Percentiles rank a stretch among this genome's conserved stretches.
Evolutionary conservation across 2,113 vertebrate species (phyloP).

Genomic region (Ranitomeya variabilis): DNA sequence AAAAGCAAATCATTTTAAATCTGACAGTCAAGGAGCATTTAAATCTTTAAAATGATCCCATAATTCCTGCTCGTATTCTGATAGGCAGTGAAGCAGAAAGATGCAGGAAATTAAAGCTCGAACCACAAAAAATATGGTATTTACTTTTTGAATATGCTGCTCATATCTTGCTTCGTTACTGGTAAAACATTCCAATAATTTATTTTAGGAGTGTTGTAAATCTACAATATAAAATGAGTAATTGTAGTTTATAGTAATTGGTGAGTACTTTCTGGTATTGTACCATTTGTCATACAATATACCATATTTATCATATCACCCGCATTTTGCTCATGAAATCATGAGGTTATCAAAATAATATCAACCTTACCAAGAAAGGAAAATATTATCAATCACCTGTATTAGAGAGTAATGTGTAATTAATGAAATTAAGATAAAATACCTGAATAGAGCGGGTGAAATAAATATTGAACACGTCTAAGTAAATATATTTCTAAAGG

Average conservation of each 20-base stretch:
- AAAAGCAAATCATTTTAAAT: conserved; percentile 84
- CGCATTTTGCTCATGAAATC: neutral
- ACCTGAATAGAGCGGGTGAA: neutral
- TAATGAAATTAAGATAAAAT: neutral
- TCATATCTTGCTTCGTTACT: conserved; percentile 5
- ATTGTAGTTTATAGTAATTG: neutral
- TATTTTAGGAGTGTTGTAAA: conserved; percentile 2
- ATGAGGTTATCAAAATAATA: neutral
- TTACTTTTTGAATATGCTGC: conserved; percentile 3
- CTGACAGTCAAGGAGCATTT: conserved; percentile 85
- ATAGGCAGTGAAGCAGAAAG: conserved; percentile 72
- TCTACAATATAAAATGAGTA: neutral
- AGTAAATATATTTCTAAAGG: too few species aligned
- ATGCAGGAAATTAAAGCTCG: conserved; percentile 69
- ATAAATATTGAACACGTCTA: too few species aligned
- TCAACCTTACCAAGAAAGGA: neutral
- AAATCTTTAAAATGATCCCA: conserved; percentile 83
- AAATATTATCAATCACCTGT: neutral
- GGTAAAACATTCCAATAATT: neutral
- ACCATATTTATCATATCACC: neutral
- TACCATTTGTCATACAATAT: neutral
- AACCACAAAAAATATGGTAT: conserved; percentile 61
- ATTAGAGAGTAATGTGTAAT: neutral
- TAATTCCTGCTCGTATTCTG: conserved; percentile 84
- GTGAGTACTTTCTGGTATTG: neutral